phyloP scores from a whole-genome alignment of 2,888 invertebrate genomes.

The Heliconius charithonia region DNA sequence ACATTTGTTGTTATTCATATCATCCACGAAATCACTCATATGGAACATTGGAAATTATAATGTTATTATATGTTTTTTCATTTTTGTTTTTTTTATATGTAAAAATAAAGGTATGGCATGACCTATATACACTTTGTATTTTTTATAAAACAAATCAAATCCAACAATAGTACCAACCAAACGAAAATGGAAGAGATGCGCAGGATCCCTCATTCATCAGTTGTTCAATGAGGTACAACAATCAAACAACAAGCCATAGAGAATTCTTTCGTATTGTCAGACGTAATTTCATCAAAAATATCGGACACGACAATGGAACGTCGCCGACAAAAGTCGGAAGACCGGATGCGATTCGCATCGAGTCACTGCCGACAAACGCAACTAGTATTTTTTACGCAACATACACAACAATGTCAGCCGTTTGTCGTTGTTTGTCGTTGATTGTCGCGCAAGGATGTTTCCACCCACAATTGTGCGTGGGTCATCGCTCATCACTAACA shows the following conservation, averaged over 20 bases:
- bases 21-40: slow-evolving; percentile 38
- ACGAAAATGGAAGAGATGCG: slow-evolving; percentile 74
- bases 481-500: slow-evolving; percentile 79
- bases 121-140: slow-evolving; percentile 11
- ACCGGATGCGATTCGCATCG: slow-evolving; percentile 82
- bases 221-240: slow-evolving; percentile 79
- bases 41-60: slow-evolving; percentile 44
- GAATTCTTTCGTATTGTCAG: slow-evolving; percentile 71
- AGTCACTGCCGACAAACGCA: slow-evolving; percentile 73
- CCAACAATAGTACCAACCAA: slow-evolving; percentile 43
- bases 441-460: slow-evolving; percentile 81
- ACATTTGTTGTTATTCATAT: slow-evolving; percentile 59
- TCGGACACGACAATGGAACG: slow-evolving; percentile 73
- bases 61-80: background rate
- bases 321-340: slow-evolving; percentile 81
- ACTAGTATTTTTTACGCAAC: slow-evolving; percentile 75
- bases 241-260: slow-evolving; percentile 79
- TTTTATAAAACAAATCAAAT: background rate
- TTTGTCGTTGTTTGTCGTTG: slow-evolving; percentile 47
- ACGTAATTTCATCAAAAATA: slow-evolving; percentile 83
- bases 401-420: slow-evolving; percentile 56
- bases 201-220: slow-evolving; percentile 72
- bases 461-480: slow-evolving; percentile 79
- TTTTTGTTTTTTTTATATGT: background rate
- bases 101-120: background rate